Evolutionary conservation across 2,888 invertebrate genomes (phyloP).

Genomic region (Rapana venosa): DNA sequence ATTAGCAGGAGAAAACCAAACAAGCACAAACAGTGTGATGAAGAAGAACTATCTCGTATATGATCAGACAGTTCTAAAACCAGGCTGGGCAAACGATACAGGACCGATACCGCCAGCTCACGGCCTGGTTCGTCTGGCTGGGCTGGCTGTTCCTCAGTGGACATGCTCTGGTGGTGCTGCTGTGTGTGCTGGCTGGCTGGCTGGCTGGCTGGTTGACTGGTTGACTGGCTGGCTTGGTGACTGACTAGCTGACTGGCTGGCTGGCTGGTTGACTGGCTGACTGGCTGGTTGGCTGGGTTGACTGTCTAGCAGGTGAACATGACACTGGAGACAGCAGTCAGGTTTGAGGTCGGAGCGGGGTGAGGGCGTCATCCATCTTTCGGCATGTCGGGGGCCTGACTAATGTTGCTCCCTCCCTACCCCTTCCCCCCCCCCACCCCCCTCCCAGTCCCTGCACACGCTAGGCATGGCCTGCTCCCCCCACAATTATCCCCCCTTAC

Average conservation of each 20-base stretch:
- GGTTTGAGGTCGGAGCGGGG: background rate
- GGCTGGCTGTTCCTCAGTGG: background rate
- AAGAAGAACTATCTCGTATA: background rate
- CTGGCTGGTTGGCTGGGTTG: too few relatives aligned
- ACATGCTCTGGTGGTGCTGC: background rate
- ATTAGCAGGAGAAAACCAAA: too few relatives aligned
- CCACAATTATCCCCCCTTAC: conserved; percentile 35
- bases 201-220: too few relatives aligned
- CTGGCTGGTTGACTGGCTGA: too few relatives aligned
- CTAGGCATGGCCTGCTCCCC: conserved; percentile 35
- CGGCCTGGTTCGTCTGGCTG: background rate
- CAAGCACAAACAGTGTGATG: background rate
- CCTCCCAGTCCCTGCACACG: conserved; percentile 28
- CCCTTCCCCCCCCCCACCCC: background rate
- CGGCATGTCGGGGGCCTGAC: background rate
- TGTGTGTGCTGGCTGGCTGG: too few relatives aligned
- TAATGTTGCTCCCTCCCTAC: conserved; percentile 16
- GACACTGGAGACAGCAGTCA: too few relatives aligned
- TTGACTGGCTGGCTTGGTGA: too few relatives aligned
- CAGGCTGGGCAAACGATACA: background rate
- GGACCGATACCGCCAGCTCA: background rate
- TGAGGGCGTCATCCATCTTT: conserved; percentile 26
- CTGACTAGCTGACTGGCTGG: too few relatives aligned
- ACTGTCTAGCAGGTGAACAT: too few relatives aligned
- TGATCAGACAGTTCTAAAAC: background rate